These are phyloP conservation scores for Cryptosula pallasiana DNA, from an alignment of 2,888 invertebrate genomes.

Conservation along the genomic window DNA sequence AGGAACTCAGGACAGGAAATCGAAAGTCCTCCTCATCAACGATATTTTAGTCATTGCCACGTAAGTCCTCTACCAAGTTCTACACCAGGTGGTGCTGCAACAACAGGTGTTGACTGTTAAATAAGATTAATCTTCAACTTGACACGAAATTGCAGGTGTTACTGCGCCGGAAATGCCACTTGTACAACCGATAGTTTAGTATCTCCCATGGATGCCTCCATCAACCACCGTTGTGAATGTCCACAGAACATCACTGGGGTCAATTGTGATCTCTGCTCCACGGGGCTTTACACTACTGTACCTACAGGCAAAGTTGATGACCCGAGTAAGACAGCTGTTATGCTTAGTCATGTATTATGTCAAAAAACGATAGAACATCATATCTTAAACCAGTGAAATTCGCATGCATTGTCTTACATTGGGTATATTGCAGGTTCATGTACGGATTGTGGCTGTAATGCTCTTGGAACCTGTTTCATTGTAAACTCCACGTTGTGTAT, in stretches of 20 bases:
- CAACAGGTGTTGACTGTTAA: too few species aligned
- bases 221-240: neutral
- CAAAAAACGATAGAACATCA: too few species aligned
- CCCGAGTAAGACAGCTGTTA: constrained; percentile 2
- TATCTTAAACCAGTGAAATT: too few species aligned
- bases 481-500: neutral
- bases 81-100: too few species aligned
- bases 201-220: neutral
- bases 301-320: neutral
- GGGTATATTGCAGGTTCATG: constrained; percentile 11
- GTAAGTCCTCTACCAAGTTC: neutral
- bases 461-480: neutral
- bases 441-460: neutral
- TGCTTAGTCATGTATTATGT: too few species aligned
- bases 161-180: neutral
- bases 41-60: constrained; percentile 1
- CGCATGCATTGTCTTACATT: too few species aligned
- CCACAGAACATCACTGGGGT: neutral
- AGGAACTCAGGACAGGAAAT: neutral
- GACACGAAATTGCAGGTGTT: too few species aligned
- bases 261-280: neutral
- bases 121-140: too few species aligned
- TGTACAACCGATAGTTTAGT: neutral
- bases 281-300: neutral
- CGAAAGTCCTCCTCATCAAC: neutral